Evolutionary conservation across 2,888 invertebrate species (phyloP).

Genomic region (Erpobdella octoculata): DNA sequence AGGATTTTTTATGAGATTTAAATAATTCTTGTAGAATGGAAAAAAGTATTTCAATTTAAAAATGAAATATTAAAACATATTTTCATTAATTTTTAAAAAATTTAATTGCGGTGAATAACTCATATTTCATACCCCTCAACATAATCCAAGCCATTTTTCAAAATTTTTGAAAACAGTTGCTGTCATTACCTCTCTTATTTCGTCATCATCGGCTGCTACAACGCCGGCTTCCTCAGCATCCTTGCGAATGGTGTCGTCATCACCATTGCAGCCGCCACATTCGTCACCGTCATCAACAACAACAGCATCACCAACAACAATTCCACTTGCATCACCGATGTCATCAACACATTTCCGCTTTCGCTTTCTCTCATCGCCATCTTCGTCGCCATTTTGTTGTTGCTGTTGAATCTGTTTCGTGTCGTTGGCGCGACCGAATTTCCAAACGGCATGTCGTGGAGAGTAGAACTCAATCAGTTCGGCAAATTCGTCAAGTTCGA

Average conservation of each 20-base stretch:
- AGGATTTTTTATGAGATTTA: too few species aligned
- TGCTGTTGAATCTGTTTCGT: too few species aligned
- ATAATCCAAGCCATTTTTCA: too few species aligned
- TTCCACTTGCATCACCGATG: too few species aligned
- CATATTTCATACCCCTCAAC: too few species aligned
- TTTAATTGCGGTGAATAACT: too few species aligned
- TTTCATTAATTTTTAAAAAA: not conserved
- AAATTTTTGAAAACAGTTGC: not conserved
- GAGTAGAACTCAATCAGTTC: constrained; percentile 84
- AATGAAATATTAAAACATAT: not conserved
- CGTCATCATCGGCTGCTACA: constrained; percentile 10
- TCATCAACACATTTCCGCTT: not conserved
- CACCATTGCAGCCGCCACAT: too few species aligned
- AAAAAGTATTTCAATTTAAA: not conserved
- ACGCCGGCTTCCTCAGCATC: not conserved
- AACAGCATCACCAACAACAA: too few species aligned
- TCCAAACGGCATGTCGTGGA: constrained; percentile 65
- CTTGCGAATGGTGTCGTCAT: too few species aligned
- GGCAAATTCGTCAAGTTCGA: constrained; percentile 81
- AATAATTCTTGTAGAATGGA: not conserved
- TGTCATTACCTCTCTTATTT: not conserved
- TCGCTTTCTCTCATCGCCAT: not conserved
- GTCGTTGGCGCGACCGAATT: not conserved
- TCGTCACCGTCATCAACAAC: too few species aligned
- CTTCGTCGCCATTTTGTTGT: not conserved